Percentiles rank a stretch among this genome's conserved stretches.
Conservation (phyloP, 2,797 vertebrate genomes). For the Lindbergichthys nudifrons region DNA sequence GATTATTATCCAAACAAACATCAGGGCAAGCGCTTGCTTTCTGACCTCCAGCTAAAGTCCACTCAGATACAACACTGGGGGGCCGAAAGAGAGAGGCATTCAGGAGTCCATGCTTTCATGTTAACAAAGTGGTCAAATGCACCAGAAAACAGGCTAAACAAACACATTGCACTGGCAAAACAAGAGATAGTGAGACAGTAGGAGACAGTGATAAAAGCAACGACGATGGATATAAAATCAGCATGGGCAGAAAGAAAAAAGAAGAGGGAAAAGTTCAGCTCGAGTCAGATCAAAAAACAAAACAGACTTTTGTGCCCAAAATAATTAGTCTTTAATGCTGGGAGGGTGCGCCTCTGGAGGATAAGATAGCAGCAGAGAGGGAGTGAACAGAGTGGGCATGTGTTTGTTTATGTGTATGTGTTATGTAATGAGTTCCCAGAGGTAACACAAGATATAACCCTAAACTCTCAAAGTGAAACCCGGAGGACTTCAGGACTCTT, state of each 20-base stretch:
- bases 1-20: constrained; percentile 47
- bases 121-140: constrained; percentile 37
- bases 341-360: constrained; percentile 61
- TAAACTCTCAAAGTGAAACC: constrained; percentile 17
- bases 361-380: constrained; percentile 34
- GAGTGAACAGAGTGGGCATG: constrained; percentile 20
- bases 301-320: constrained; percentile 56
- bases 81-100: constrained; percentile 4
- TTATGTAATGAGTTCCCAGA: constrained; percentile 35
- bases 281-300: constrained; percentile 52
- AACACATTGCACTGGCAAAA: constrained; percentile 12
- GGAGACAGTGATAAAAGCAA: background rate
- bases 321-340: constrained; percentile 67
- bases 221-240: constrained; percentile 1
- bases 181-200: background rate
- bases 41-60: constrained; percentile 71
- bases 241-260: constrained; percentile 14
- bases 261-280: constrained; percentile 27
- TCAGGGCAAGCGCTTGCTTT: constrained; percentile 34
- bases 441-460: constrained; percentile 24
- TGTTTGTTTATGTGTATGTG: background rate
- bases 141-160: constrained; percentile 48
- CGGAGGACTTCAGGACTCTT: constrained; percentile 2
- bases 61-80: constrained; percentile 54
- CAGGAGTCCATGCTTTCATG: constrained; percentile 61